Base-by-base conservation (phyloP, 2,888 invertebrate species). In the Drosophila atripex region DNA sequence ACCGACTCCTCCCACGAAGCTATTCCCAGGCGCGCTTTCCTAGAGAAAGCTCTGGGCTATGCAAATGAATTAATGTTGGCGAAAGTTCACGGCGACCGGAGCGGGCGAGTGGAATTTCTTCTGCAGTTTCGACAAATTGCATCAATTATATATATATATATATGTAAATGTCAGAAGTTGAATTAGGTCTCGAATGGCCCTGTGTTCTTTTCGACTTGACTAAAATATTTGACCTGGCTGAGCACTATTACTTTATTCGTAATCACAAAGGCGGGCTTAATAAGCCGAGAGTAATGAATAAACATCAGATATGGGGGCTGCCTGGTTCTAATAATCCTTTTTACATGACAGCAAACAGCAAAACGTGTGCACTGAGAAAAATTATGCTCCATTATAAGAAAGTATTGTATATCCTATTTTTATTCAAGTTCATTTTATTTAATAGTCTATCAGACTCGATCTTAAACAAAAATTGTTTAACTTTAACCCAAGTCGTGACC, bases 221-320 rank as follows among this genome's bases (percentile, higher is more conserved):
- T 28, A 5, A 14, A 38, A 6, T 35, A 11, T 5, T 28, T 12
- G 21, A 35, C 25, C 2, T 32, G n/a, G 5, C 2, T 9, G 25
- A 12, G n/a, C 5, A 4, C n/a, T 35, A n/a, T 47, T 53, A 58
- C 68, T 25, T 50, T 45, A 58, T 61, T 57, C n/a, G 11, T 49
- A 21, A 49, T 53, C 46, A 41, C 38, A 32, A 64, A 23, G 41
- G 21, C 28, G 9, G 25, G 53, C 43, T 18, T 64, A 71, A 64
- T 71, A 71, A 64, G 45, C 53, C 45, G 54, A 57, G 64, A 50
- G 30, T 71, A 71, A 71, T 71, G 72, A 64, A 57, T 58, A 53
- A 71, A 64, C 71, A 71, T 64, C 71, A 50, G 64, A 71, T 53
- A 54, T 21, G 45, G 8, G 18, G 43, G 45, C 12, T 38, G n/a